Evolutionary conservation across 2,797 vertebrate genomes (phyloP), one percentile per base, ranked within the genome.

Genomic region (Notolepis coatsorum): DNA sequence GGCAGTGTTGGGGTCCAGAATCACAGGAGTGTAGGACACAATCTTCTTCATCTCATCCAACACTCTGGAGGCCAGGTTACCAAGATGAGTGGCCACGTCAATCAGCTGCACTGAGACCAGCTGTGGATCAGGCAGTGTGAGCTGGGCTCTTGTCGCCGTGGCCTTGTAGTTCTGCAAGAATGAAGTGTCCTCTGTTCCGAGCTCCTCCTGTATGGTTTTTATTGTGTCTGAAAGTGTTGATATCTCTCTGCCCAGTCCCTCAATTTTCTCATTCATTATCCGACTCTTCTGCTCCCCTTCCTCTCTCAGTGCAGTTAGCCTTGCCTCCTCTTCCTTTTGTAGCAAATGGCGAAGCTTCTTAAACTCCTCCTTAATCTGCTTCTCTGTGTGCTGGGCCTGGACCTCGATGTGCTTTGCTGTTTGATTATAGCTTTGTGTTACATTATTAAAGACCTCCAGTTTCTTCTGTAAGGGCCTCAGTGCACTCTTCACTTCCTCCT

Each of bases 321-420:
- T 63, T 12, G 21, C 10, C 53, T 64, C 47, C 58, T 78, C 81
- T 39, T 82, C 77, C 13, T 65, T 0, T 4, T 41, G 1, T 23
- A 81, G 71, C 55, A 81, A 80, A 42, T 33, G 65, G 3, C 60
- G 68, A 15, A 84, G 47, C 37, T 61, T 86, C 57, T 68, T 25
- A 53, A 86, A 79, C 57, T 80, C 45, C 30, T 69, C 24, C 17
- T 47, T 64, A 13, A 83, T 78, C 48, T 51, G 8, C 1, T 0
- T 60, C 75, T 81, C 75, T 27, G 78, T 71, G 13, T 37, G 6
- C 5, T 2, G 30, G 27, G 51, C 46, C 78, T 84, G 81, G 38
- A 56, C 53, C 28, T 68, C 52, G 2, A 81, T 55, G 43, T 81
- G 49, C 7, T 74, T 7, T 30, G 37, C 35, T 17, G 53, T 78